Percentiles rank a stretch among this genome's conserved stretches.
These are phyloP conservation scores for Micoletzkya japonica DNA, from an alignment of 2,888 invertebrate genomes.

Conservation along the genomic window DNA sequence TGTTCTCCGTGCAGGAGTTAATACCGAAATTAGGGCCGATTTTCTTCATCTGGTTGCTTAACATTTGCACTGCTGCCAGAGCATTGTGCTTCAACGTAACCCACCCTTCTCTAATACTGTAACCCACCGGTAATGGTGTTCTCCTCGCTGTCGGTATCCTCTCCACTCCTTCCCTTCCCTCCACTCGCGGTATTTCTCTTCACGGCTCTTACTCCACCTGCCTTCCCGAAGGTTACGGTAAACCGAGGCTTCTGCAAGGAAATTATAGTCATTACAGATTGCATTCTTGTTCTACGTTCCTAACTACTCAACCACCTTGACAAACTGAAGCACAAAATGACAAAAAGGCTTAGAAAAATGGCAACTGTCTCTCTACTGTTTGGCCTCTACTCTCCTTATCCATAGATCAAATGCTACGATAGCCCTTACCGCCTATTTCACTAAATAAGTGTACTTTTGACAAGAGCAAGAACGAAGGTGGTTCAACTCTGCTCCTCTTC, in stretches of 20 bases:
- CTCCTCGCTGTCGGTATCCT: constrained; percentile 2
- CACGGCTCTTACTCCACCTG: not conserved
- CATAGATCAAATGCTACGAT: not conserved
- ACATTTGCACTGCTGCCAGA: no score
- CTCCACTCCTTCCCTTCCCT: constrained; percentile 20
- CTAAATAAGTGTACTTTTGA: no score
- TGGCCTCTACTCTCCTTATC: not conserved
- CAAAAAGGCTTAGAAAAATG: not conserved
- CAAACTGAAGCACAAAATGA: no score
- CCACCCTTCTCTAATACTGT: no score
- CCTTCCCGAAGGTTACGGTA: constrained; percentile 9
- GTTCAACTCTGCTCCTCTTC: no score
- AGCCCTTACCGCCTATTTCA: no score
- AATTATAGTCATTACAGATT: not conserved
- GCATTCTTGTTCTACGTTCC: not conserved
- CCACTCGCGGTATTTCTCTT: constrained; percentile 3
- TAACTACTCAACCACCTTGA: not conserved
- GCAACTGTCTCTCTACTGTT: not conserved
- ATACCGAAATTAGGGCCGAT: no score
- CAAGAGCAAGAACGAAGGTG: no score
- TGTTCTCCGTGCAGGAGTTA: no score
- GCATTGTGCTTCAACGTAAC: no score
- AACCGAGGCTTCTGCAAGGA: constrained; percentile 20
- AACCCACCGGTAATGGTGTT: constrained; percentile 14
- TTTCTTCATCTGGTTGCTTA: no score